phyloP scores from a whole-genome alignment of 2,888 invertebrate species.

The Diabrotica balteata region DNA sequence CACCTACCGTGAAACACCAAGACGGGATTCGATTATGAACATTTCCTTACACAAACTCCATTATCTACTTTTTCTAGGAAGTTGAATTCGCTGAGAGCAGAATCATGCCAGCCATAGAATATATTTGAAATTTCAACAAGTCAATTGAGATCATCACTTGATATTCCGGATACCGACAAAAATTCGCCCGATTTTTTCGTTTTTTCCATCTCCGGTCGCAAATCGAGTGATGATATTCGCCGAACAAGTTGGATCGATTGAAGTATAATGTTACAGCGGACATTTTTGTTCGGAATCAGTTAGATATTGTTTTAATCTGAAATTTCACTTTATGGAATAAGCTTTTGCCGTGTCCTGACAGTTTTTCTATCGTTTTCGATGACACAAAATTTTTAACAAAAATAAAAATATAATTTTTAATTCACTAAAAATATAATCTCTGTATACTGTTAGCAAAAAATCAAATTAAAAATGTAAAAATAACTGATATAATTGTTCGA shows the following conservation, averaged over 20 bases:
- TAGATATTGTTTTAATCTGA: neutral
- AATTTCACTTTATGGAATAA: neutral
- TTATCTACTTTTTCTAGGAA: neutral
- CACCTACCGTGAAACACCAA: too few species aligned
- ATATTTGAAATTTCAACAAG: conserved; percentile 22
- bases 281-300: neutral
- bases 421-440: too few species aligned
- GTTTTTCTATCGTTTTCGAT: too few species aligned
- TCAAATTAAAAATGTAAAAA: too few species aligned
- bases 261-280: neutral
- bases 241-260: conserved; percentile 15
- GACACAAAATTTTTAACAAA: too few species aligned
- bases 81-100: neutral
- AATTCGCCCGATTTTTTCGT: neutral
- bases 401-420: too few species aligned
- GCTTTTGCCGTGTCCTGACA: too few species aligned
- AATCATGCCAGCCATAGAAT: neutral
- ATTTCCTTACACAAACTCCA: too few species aligned
- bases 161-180: conserved; percentile 17
- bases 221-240: conserved; percentile 14
- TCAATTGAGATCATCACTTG: conserved; percentile 17
- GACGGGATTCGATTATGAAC: too few species aligned
- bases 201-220: conserved; percentile 21
- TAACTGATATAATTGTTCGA: too few species aligned
- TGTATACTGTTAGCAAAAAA: too few species aligned